phyloP scores from a whole-genome alignment of 2,888 invertebrate genomes.

The Rhingia campestris region DNA sequence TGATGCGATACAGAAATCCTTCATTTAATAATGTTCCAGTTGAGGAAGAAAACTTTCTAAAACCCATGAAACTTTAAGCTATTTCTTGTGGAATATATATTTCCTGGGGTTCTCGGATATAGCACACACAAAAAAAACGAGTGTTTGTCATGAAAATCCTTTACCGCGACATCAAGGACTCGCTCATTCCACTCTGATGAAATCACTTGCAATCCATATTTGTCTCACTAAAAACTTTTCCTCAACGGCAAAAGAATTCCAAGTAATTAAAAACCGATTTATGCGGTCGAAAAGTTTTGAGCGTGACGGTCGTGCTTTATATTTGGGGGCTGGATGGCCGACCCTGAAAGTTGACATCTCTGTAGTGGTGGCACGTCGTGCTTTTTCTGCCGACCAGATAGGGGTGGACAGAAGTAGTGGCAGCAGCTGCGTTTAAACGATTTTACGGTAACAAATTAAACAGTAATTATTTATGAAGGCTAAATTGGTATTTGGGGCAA shows the following conservation, averaged over 20 bases:
- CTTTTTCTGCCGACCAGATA: neutral
- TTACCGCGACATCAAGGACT: constrained; percentile 38
- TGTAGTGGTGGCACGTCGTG: neutral
- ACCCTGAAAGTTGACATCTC: constrained; percentile 55
- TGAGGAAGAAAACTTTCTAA: neutral
- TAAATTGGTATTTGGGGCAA: constrained; percentile 40
- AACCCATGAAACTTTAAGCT: constrained; percentile 10
- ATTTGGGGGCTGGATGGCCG: neutral
- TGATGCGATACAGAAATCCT: constrained; percentile 33
- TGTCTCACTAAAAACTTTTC: constrained; percentile 43
- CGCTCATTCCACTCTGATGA: constrained; percentile 50
- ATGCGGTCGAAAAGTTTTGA: constrained; percentile 59
- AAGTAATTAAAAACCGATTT: constrained; percentile 70
- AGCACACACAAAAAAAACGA: no score
- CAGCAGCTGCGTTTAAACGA: constrained; percentile 35
- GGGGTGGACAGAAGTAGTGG: neutral
- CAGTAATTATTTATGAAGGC: constrained; percentile 66
- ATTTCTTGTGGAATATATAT: constrained; percentile 27
- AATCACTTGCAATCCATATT: constrained; percentile 56
- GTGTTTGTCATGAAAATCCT: constrained; percentile 2
- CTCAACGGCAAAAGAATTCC: constrained; percentile 25
- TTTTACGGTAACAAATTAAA: constrained; percentile 67
- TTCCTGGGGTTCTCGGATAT: neutral
- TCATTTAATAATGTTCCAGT: constrained; percentile 33
- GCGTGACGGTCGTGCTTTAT: neutral